Evolutionary conservation across 37 sponge, comb jelly and placozoan genomes (phyloP), one percentile per base, ranked within the genome.

Genomic region (Diacarnus erythraeanus): DNA sequence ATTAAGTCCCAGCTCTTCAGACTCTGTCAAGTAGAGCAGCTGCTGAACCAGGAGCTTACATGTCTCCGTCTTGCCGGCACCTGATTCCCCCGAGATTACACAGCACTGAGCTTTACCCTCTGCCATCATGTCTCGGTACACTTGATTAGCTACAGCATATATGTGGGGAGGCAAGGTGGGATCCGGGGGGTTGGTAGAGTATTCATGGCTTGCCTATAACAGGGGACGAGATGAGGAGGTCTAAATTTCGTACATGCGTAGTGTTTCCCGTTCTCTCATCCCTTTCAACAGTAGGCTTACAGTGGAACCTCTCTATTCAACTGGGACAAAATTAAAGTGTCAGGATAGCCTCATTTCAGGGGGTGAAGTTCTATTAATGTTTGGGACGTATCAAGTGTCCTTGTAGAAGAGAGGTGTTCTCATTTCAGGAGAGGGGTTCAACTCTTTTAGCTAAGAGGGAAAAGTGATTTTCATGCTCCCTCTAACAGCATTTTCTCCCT

Each of bases 61-160:
- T 0, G 90, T 81, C 72, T 93, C 94, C 2, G 94, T 93, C 77
- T 93, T 93, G 10, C 94, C 94, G 43, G 94, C 94, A 0, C 94
- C 94, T 6, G 94, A 93, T 60, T 93, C 94, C 5, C 94, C 94
- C 56, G 89, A 90, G 39, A 38, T 41, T 59, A 93, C 80, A 69
- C 90, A 89, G 64, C 90, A 89, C 77, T 93, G 94, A 39, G 75
- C 60, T 39, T 57, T 85, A 33, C 42, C 68, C 1, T 77, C 78
- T 22, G 65, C 74, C 23, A 79, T 42, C 94, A 93, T 93, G 65
- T 72, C 66, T 18, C 73, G 74, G 58, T 93, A 93, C 54, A 79
- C 58, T 29, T 79, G 60, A 41, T 83, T 86, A 1, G 94, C 90
- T 40, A 93, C 57, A 22, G 90, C 90, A 74, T 64, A 93, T 18